Base-by-base conservation (phyloP, 2,113 vertebrate species). In the Poeciliopsis prolifica region DNA sequence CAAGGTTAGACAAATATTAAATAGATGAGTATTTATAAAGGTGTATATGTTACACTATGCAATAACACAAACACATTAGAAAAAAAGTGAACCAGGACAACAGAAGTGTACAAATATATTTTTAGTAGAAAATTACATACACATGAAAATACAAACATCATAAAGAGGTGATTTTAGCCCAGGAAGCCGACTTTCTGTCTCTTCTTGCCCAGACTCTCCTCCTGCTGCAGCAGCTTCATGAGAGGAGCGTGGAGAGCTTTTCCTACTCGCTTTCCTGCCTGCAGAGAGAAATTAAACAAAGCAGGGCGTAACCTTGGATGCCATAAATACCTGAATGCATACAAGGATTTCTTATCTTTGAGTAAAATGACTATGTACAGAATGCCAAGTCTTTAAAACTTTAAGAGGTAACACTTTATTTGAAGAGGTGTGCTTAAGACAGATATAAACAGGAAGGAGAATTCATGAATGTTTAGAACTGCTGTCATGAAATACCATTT, bases 181-280 rank as follows among this genome's bases (percentile, higher is more conserved):
- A 99, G 91, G 91, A 99, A 99, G 66, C 97, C 98, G 24, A 99
- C 96, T 91, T 97, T 99, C 81, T 94, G 93, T 68, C 95, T 92
- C 48, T 94, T 93, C 37, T 93, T 93, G 26, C 97, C 97, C 78
- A 97, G 85, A 84, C 84, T 92, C 83, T 98, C 97, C 79, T 99
- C 96, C 90, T 97, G 94, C 72, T 95, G 93, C 75, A 98, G 91
- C 48, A 96, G 68, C 72, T 92, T 93, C 91, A 97, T 96, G 73
- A 99, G 91, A 2, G 96, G 95, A 69, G 77, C 0, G 10, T 98
- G 97, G 71, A 97, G 93, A 3, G 91, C 86, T 80, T 97, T 98
- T 42, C 97, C 97, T 7, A 98, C 96, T 54, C 96, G 94, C 82
- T 97, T 97, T 72, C 97, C 96, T 0, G 95, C 95, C 98, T 95